Conservation (phyloP, 2,113 vertebrate species). For the Oplegnathus fasciatus region DNA sequence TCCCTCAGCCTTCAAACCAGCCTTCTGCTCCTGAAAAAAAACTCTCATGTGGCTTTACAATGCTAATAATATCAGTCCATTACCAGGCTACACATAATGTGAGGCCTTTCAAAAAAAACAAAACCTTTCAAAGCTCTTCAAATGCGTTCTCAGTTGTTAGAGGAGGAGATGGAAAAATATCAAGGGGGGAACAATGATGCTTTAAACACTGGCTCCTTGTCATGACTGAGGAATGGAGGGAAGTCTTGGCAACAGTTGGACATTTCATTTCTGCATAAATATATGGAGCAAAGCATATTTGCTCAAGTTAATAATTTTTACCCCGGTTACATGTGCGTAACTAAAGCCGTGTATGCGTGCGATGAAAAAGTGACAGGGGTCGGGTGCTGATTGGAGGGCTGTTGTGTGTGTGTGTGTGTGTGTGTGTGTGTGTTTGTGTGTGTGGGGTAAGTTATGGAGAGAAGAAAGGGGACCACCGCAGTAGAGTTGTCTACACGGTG, state of each 20-base stretch:
- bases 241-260: conserved; percentile 56
- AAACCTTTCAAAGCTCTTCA: conserved; percentile 43
- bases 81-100: conserved; percentile 57
- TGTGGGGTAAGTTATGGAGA: conserved; percentile 57
- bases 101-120: conserved; percentile 37
- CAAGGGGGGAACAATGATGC: conserved; percentile 45
- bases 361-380: conserved; percentile 64
- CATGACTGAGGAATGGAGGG: conserved; percentile 60
- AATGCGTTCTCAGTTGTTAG: conserved; percentile 53
- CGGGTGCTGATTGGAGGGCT: conserved; percentile 55
- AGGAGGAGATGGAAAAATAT: conserved; percentile 62
- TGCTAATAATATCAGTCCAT: conserved; percentile 63
- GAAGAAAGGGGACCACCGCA: conserved; percentile 78
- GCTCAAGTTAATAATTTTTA: conserved; percentile 61
- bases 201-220: conserved; percentile 63
- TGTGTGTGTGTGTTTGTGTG: conserved; percentile 42
- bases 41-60: conserved; percentile 60
- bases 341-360: conserved; percentile 46
- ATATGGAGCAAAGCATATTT: conserved; percentile 65
- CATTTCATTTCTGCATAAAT: conserved; percentile 63
- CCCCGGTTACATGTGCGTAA: conserved; percentile 61
- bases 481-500: conserved; percentile 72
- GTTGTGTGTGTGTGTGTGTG: conserved; percentile 22
- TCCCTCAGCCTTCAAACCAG: conserved; percentile 31
- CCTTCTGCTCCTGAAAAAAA: conserved; percentile 33